Evolutionary conservation across 2,797 vertebrate genomes (phyloP).

Genomic region (Prunella strophiata): DNA sequence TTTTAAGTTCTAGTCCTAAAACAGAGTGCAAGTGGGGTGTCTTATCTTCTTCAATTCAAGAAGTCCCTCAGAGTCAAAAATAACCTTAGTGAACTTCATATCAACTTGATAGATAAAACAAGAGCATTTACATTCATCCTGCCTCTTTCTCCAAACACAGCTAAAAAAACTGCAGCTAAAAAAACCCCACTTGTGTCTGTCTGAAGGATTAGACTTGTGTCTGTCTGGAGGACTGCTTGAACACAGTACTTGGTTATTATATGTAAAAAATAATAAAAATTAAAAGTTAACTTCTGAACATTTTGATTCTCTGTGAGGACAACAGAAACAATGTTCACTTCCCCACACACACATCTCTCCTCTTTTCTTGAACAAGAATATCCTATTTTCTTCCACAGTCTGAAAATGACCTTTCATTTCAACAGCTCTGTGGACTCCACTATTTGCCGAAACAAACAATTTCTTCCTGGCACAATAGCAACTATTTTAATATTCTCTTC

Average conservation of each 20-base stretch:
- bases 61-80: background rate
- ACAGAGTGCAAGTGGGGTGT: background rate
- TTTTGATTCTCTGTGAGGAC: background rate
- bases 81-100: background rate
- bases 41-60: background rate
- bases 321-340: background rate
- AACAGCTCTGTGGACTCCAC: conserved; percentile 13
- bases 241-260: background rate
- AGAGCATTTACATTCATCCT: background rate
- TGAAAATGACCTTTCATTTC: conserved; percentile 62
- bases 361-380: background rate
- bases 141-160: background rate
- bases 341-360: background rate
- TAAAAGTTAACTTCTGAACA: background rate
- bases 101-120: background rate
- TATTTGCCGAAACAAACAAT: conserved; percentile 43
- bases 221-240: background rate
- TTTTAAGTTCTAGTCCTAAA: conserved; percentile 45
- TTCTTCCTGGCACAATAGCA: conserved; percentile 29
- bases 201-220: background rate
- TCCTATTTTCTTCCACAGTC: conserved; percentile 13
- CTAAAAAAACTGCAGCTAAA: background rate
- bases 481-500: conserved; percentile 69
- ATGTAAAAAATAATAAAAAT: background rate
- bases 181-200: background rate